These are phyloP conservation scores for Lasioglossum lativentre DNA, from an alignment of 2,888 invertebrate species.

Conservation along the genomic window DNA sequence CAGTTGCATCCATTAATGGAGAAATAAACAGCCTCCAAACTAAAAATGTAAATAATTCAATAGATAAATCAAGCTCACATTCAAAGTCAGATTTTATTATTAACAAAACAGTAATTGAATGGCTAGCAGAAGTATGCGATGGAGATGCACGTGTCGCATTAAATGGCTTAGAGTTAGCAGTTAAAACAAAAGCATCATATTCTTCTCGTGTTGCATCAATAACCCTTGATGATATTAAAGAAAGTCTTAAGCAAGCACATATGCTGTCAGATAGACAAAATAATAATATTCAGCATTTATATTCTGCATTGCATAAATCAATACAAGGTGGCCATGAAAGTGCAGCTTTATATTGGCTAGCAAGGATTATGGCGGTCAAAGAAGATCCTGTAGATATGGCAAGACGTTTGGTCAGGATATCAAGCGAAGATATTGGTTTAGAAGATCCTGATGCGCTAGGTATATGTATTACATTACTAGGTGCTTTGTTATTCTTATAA, in stretches of 20 bases:
- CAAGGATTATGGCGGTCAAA: constrained; percentile 73
- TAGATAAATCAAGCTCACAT: constrained; percentile 6
- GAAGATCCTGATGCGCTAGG: constrained; percentile 73
- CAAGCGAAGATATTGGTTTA: constrained; percentile 73
- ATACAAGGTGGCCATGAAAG: constrained; percentile 68
- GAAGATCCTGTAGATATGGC: constrained; percentile 77
- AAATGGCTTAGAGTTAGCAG: constrained; percentile 68
- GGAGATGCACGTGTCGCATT: constrained; percentile 74
- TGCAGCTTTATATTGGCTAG: constrained; percentile 75
- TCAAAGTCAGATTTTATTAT: constrained; percentile 58
- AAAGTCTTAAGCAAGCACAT: constrained; percentile 62
- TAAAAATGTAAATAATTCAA: neutral
- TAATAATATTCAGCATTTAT: constrained; percentile 69
- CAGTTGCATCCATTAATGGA: constrained; percentile 84
- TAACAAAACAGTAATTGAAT: constrained; percentile 57
- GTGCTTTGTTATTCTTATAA: neutral
- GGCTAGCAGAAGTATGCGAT: constrained; percentile 70
- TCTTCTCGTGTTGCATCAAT: constrained; percentile 19
- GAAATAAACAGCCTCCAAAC: constrained; percentile 21
- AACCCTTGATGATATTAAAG: constrained; percentile 65
- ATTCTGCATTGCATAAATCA: constrained; percentile 74
- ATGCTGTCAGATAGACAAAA: constrained; percentile 52
- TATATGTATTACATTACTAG: constrained; percentile 35
- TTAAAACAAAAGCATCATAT: constrained; percentile 47
- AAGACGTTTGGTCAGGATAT: constrained; percentile 73